Evolutionary conservation across 2,888 invertebrate species (phyloP).

Genomic region (Polymixis lichenea): DNA sequence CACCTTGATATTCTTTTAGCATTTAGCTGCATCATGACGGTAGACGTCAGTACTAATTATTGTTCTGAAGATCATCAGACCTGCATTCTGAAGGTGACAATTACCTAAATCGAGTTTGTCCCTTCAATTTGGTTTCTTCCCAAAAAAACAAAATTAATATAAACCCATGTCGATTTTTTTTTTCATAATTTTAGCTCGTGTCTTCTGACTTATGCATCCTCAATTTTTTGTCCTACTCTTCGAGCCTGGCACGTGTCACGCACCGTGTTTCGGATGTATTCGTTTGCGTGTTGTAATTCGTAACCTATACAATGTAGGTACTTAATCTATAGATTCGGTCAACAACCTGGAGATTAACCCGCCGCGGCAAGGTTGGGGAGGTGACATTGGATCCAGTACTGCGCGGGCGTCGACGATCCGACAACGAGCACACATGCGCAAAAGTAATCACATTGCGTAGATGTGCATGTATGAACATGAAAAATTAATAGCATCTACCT

Average conservation of each 20-base stretch:
- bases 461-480: slow-evolving; percentile 23
- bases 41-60: slow-evolving; percentile 50
- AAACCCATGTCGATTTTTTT: slow-evolving; percentile 9
- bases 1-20: slow-evolving; percentile 55
- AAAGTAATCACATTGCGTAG: slow-evolving; percentile 34
- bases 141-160: slow-evolving; percentile 37
- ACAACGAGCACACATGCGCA: slow-evolving; percentile 55
- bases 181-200: background rate
- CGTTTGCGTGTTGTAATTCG: slow-evolving; percentile 35
- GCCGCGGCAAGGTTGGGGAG: slow-evolving; percentile 78
- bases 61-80: slow-evolving; percentile 42
- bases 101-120: slow-evolving; percentile 31
- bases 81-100: slow-evolving; percentile 47
- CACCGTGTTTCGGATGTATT: slow-evolving; percentile 39
- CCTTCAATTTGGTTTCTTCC: slow-evolving; percentile 15
- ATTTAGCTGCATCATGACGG: slow-evolving; percentile 47
- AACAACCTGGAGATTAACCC: slow-evolving; percentile 79
- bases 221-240: slow-evolving; percentile 18
- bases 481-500: slow-evolving; percentile 31
- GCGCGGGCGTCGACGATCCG: slow-evolving; percentile 74
- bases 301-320: slow-evolving; percentile 52
- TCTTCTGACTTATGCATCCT: slow-evolving; percentile 1
- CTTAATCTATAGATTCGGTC: slow-evolving; percentile 76
- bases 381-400: slow-evolving; percentile 80
- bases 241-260: slow-evolving; percentile 30